These are phyloP conservation scores for Drosophila vallismaia DNA, from an alignment of 2,888 invertebrate species.

Conservation along the genomic window DNA sequence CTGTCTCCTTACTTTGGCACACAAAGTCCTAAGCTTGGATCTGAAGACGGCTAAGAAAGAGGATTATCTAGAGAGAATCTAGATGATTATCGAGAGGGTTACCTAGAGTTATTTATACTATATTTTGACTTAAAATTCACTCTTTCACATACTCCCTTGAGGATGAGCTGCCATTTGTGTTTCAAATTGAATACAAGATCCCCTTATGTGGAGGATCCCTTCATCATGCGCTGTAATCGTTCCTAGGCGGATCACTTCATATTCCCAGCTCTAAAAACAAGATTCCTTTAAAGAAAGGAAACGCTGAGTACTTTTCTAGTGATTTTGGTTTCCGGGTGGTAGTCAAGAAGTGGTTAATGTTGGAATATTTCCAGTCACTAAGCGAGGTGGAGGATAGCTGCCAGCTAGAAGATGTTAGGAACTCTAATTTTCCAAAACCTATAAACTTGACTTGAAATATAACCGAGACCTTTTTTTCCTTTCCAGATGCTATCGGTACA, in stretches of 20 bases:
- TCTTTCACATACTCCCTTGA: slow-evolving; percentile 34
- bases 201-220: slow-evolving; percentile 57
- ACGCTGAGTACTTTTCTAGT: slow-evolving; percentile 29
- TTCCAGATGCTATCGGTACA: slow-evolving; percentile 89
- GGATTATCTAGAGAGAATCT: slow-evolving; percentile 45
- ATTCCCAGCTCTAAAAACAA: slow-evolving; percentile 22
- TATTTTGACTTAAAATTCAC: slow-evolving; percentile 69
- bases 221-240: slow-evolving; percentile 44
- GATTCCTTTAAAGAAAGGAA: slow-evolving; percentile 41
- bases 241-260: slow-evolving; percentile 49
- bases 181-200: fast-evolving
- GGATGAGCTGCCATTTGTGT: slow-evolving; percentile 63
- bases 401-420: slow-evolving; percentile 43
- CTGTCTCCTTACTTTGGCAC: slow-evolving; percentile 81
- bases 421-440: not conserved
- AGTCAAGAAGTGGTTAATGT: slow-evolving; percentile 54
- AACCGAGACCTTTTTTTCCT: not conserved
- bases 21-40: slow-evolving; percentile 49
- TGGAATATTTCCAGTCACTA: slow-evolving; percentile 41
- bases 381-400: slow-evolving; percentile 49
- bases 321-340: slow-evolving; percentile 18
- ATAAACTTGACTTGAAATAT: not conserved
- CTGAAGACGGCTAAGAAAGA: slow-evolving; percentile 11
- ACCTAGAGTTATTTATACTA: slow-evolving; percentile 54
- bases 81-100: slow-evolving; percentile 40